Base-by-base conservation (phyloP, 2,888 invertebrate species). In the Hanleya hanleyi region DNA sequence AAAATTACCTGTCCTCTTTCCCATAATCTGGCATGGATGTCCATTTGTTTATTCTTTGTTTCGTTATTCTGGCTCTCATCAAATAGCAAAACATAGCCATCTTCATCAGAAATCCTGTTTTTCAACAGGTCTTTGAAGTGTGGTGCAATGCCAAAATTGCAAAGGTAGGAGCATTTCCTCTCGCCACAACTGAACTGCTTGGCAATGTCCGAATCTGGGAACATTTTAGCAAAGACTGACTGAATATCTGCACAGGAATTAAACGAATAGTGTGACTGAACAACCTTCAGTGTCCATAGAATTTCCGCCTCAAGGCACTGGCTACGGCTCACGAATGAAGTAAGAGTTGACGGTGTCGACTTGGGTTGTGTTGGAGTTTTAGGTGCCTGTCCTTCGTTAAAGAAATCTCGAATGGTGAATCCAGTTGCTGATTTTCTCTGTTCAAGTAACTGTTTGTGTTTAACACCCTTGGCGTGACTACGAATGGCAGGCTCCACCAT, bases 1-100 rank as follows among this genome's bases (percentile, higher is more conserved):
- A 2, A 7, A 22, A 18, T 22, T 7, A 47, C 47, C 47, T 47
- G 47, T 7, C 2, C 22, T 18, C 7, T 47, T 61, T 80, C 68
- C 81, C 80, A 84, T 64, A 73, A 85, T 67, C 81, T 69, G 3
- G 86, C 71, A 41, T 72, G 61, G n/a, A 84, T 15, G 65, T 83
- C 83, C 81, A 85, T 86, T 73, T 84, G 82, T 15, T 37, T 50
- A 26, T 12, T 2, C 66, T 77, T 62, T 18, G 62, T 37, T 32
- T 75, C 41, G 29, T 36, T 22, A 64, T 77, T 80, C 36, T 77
- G 38, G 32, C 80, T 57, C 69, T 80, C 78, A 49, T 78, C 78
- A 68, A 80, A 78, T 26, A 78, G 33, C 1, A 76, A 62, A 50
- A 80, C 70, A 18, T 64, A 36, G 6, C 36, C 33, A 22, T 47